Evolutionary conservation across 2,888 invertebrate species (phyloP), one percentile per base, ranked within the genome.

Genomic region (Campaea margaritaria): DNA sequence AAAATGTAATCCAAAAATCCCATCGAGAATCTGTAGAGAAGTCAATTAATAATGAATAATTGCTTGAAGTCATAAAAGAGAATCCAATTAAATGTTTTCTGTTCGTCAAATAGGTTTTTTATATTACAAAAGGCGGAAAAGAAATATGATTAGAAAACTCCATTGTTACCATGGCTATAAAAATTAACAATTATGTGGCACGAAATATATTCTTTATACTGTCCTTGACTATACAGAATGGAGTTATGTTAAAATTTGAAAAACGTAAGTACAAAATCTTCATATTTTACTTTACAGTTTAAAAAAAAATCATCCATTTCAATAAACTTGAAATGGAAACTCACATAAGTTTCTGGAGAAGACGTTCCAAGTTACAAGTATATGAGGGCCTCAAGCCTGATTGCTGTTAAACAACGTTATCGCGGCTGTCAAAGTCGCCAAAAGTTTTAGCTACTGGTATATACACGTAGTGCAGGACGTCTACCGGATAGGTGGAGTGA

Each of bases 241-340:
- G 73, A 5, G 27, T 68, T 21, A 63, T 67, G 61, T 64, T 62
- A 2, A 49, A 4, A 10, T 70, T 70, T 72, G 57, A 78, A 45
- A 69, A 79, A 68, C 74, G 86, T 85, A 77, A 83, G 86, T 81
- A 58, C 4, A 11, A 15, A 45, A 45, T 11, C n/a, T n/a, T n/a
- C n/a, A 3, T 14, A 39, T 39, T 36, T 12, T 36, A 7, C 31
- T 31, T 7, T 7, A 7, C 7, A 9, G 7, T 9, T n/a, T n/a
- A n/a, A n/a, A n/a, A n/a, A n/a, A n/a, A n/a, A n/a, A n/a, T n/a
- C n/a, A n/a, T n/a, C n/a, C n/a, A n/a, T n/a, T n/a, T n/a, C n/a
- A n/a, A n/a, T n/a, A n/a, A n/a, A n/a, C n/a, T n/a, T n/a, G n/a
- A n/a, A n/a, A n/a, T n/a, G n/a, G n/a, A n/a, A n/a, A n/a, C n/a